Evolutionary conservation across 2,113 vertebrate species (phyloP), one percentile per base, ranked within the genome.

Genomic region (Zootoca vivipara): DNA sequence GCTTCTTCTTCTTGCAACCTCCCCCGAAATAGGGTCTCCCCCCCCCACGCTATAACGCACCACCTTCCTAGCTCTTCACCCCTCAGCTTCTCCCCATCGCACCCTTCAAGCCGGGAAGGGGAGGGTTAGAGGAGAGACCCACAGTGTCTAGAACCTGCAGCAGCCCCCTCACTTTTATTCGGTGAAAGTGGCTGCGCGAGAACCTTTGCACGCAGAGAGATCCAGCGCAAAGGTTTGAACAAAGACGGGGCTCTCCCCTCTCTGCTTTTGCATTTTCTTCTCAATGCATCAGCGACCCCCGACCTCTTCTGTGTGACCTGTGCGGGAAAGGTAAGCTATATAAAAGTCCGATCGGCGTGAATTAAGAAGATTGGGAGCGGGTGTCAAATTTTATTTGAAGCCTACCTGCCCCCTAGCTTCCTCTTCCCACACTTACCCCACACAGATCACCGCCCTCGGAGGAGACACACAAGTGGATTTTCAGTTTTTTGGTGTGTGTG

Each of bases 261-360:
- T 92, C n/a, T 7, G 46, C 4, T 69, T 77, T 40, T 74, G 20
- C 87, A 89, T 92, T 88, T 85, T 87, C 89, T 75, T 78, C 82
- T 52, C 46, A 52, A 52, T 12, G 46, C 10, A 52, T 52, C 58
- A 4, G 5, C 15, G 16, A 93, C 92, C 92, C 92, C 85, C 18
- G 40, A 92, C 93, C 92, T 92, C 91, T 91, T 94, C 94, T 95
- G 93, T 93, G 88, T 88, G 91, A 93, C 93, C 95, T 38, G n/a
- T 95, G 94, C 86, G 64, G 92, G 75, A 93, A 95, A 95, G 93
- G 95, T 95, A 87, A 92, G 92, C 87, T 91, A 84, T 75, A 83
- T 94, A 92, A 93, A 88, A 90, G 89, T 90, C 92, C 81, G 90
- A 93, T 92, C 78, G 93, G 83, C 89, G 86, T 18, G 33, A 58